Percentiles rank a stretch among this genome's conserved stretches.
Evolutionary conservation across 2,113 vertebrate genomes (phyloP).

Genomic region (Apeltes quadracus): DNA sequence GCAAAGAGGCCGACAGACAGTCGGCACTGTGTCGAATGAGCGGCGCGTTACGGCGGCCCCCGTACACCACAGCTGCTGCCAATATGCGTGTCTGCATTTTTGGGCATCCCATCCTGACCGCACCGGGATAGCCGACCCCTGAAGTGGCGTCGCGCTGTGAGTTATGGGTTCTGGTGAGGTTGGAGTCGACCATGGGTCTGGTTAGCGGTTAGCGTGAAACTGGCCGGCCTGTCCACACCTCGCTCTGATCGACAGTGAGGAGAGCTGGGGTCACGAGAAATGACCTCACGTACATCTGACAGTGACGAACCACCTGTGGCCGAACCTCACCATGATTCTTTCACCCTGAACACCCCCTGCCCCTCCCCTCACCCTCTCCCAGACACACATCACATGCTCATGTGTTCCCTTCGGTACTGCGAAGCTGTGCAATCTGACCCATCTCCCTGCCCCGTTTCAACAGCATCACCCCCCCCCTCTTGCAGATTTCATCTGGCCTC

Average conservation of each 20-base stretch:
- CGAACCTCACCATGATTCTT: constrained; percentile 37
- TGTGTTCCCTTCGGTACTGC: constrained; percentile 26
- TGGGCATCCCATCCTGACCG: background rate
- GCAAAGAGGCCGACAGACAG: constrained; percentile 27
- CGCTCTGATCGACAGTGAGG: constrained; percentile 33
- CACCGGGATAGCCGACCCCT: background rate
- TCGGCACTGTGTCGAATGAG: constrained; percentile 31
- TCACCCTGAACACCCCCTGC: constrained; percentile 13
- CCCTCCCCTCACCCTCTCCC: background rate
- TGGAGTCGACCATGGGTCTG: constrained; percentile 37
- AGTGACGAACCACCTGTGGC: constrained; percentile 63
- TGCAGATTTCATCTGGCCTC: constrained; percentile 65
- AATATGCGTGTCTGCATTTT: constrained; percentile 10
- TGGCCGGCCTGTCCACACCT: constrained; percentile 49
- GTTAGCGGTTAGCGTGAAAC: constrained; percentile 34
- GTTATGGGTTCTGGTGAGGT: background rate
- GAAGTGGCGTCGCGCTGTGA: constrained; percentile 13
- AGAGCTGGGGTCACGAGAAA: constrained; percentile 44
- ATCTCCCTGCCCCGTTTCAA: constrained; percentile 46
- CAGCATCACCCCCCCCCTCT: constrained; percentile 54
- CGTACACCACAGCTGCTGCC: constrained; percentile 45
- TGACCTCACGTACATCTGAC: constrained; percentile 41
- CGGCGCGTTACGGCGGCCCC: constrained; percentile 11
- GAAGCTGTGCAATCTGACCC: constrained; percentile 65
- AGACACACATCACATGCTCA: constrained; percentile 30